phyloP scores from a whole-genome alignment of 2,888 invertebrate genomes.

The Drosophila borealis region DNA sequence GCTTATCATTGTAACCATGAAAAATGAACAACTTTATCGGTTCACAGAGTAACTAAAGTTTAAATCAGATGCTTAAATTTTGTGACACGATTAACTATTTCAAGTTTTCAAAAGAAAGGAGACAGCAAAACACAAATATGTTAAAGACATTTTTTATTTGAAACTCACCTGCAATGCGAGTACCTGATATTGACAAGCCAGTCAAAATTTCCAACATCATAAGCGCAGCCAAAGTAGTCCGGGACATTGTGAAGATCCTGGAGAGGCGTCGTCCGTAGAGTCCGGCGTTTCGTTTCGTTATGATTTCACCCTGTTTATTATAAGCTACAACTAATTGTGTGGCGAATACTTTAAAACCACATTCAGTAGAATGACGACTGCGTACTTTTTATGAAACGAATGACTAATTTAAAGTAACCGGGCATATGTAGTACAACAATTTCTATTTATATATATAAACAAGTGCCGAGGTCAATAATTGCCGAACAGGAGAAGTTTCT shows the following conservation, averaged over 20 bases:
- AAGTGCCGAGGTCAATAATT: too few relatives aligned
- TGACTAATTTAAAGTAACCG: slow-evolving; percentile 9
- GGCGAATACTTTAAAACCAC: neutral
- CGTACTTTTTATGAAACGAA: neutral
- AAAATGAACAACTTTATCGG: too few relatives aligned
- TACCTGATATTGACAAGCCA: neutral
- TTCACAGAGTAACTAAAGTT: too few relatives aligned
- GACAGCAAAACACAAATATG: too few relatives aligned
- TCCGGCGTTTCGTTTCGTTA: neutral
- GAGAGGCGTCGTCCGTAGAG: neutral
- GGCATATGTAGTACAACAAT: too few relatives aligned
- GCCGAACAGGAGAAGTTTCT: too few relatives aligned
- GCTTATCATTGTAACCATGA: too few relatives aligned
- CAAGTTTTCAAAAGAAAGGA: too few relatives aligned
- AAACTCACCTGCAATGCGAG: slow-evolving; percentile 21
- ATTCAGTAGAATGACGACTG: neutral
- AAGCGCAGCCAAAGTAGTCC: neutral
- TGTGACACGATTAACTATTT: too few relatives aligned
- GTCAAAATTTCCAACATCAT: neutral
- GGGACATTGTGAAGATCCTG: slow-evolving; percentile 4
- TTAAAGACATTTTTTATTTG: neutral
- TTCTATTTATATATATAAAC: too few relatives aligned
- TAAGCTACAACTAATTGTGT: slow-evolving; percentile 1
- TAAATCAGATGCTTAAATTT: too few relatives aligned
- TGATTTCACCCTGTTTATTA: neutral